Conservation (phyloP, 1,140 invertebrate species). For the Eueides isabella region DNA sequence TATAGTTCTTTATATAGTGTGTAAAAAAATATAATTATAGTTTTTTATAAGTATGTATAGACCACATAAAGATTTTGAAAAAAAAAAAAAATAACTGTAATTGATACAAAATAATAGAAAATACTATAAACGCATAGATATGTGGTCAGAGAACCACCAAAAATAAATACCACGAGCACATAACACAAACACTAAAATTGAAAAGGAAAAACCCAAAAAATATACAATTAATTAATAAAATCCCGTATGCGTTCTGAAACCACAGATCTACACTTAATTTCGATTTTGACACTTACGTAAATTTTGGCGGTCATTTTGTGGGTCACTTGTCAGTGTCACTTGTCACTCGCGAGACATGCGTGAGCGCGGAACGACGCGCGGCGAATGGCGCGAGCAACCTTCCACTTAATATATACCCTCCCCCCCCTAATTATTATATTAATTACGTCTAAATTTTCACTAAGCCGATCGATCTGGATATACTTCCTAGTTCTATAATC, state of each 20-base stretch:
- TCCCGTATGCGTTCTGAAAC: conserved; percentile 65
- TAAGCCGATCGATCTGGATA: conserved; percentile 65
- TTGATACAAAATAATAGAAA: not conserved
- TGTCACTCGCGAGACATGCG: conserved; percentile 68
- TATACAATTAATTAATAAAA: conserved; percentile 38
- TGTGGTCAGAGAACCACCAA: conserved; percentile 67
- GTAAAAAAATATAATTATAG: not conserved
- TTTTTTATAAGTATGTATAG: too few relatives aligned
- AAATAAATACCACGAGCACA: conserved; percentile 26
- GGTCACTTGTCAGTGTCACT: conserved; percentile 63
- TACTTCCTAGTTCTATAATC: conserved; percentile 63
- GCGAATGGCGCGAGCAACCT: conserved; percentile 62
- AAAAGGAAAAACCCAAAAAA: conserved; percentile 37
- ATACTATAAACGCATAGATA: conserved; percentile 50
- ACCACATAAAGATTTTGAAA: not conserved
- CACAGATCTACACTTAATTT: conserved; percentile 64
- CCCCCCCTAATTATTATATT: conserved; percentile 73
- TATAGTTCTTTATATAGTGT: too few relatives aligned
- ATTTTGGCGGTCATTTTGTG: conserved; percentile 76
- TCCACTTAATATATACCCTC: conserved; percentile 64
- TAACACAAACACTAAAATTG: conserved; percentile 38
- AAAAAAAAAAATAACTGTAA: not conserved
- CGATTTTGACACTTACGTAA: conserved; percentile 74
- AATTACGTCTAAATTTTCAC: conserved; percentile 76
- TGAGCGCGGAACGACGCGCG: conserved; percentile 68